Evolutionary conservation across 1,140 invertebrate genomes (phyloP).

Genomic region (Drosophila melanogaster): Release_6_plus_ISO1_MT NC_004354.4:17817501-17818000

Average conservation of each 20-base stretch:
- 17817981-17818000: slow-evolving; percentile 46
- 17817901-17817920: slow-evolving; percentile 9
- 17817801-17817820: too few species aligned
- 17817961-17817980: background rate
- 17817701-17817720: too few species aligned
- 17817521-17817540: slow-evolving; percentile 72
- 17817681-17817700: too few species aligned
- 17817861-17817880: background rate
- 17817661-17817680: background rate
- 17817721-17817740: too few species aligned
- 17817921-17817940: slow-evolving; percentile 10
- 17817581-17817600: slow-evolving; percentile 67
- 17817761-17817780: too few species aligned
- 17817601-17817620: slow-evolving; percentile 41
- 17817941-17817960: background rate
- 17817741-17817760: too few species aligned
- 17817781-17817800: too few species aligned
- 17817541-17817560: slow-evolving; percentile 66
- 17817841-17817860: background rate
- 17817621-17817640: background rate
- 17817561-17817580: slow-evolving; percentile 77
- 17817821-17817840: too few species aligned
- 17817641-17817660: background rate
- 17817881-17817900: background rate
- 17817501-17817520: slow-evolving; percentile 55